phyloP scores from a whole-genome alignment of 1,140 invertebrate species.

The Pseudomyrmex pallidus region DNA sequence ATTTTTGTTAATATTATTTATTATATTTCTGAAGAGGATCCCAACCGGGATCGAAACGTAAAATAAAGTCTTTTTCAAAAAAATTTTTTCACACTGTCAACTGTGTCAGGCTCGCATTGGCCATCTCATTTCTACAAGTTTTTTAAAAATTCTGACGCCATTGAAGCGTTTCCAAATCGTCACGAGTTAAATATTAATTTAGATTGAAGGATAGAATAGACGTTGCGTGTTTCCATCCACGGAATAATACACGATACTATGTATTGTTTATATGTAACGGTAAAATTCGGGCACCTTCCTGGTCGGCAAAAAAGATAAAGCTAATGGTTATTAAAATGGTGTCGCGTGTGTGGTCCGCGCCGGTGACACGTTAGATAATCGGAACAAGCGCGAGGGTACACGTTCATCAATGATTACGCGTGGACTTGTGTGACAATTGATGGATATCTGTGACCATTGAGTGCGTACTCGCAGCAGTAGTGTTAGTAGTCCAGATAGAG shows the following conservation, averaged over 20 bases:
- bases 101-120: too few relatives aligned
- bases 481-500: constrained; percentile 12
- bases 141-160: too few relatives aligned
- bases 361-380: neutral
- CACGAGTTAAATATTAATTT: too few relatives aligned
- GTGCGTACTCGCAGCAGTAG: neutral
- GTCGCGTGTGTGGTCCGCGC: neutral
- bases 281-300: neutral
- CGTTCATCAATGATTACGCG: constrained; percentile 6
- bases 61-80: too few relatives aligned
- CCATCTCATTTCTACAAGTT: too few relatives aligned
- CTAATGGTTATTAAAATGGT: constrained; percentile 32
- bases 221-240: neutral
- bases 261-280: constrained; percentile 6
- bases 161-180: too few relatives aligned
- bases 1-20: too few relatives aligned
- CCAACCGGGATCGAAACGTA: too few relatives aligned
- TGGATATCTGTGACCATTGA: constrained; percentile 15
- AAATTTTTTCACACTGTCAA: too few relatives aligned
- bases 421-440: constrained; percentile 34
- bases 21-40: too few relatives aligned
- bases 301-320: constrained; percentile 3
- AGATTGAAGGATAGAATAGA: neutral
- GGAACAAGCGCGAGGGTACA: constrained; percentile 9
- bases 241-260: neutral